Conservation (phyloP, 2,113 vertebrate species). For the Tragelaphus buxtoni region DNA sequence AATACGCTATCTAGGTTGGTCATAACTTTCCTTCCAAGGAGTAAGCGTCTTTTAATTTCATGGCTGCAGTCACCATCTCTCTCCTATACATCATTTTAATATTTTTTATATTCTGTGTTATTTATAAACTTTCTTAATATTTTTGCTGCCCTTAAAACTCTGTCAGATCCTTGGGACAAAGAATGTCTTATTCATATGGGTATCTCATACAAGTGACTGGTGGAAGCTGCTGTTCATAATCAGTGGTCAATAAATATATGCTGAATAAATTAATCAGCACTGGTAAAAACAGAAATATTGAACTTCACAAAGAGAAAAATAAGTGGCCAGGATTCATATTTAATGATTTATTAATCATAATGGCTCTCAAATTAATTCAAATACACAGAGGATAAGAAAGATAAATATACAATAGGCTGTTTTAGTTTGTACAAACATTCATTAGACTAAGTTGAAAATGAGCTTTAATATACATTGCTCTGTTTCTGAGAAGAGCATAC, state of each 20-base stretch:
- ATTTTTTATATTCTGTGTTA: neutral
- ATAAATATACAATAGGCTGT: neutral
- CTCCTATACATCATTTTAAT: neutral
- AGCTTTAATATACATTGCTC: neutral
- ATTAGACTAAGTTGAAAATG: neutral
- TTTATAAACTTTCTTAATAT: neutral
- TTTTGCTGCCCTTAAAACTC: neutral
- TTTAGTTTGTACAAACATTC: neutral
- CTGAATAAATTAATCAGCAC: neutral
- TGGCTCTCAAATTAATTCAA: neutral
- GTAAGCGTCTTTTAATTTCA: too few species aligned
- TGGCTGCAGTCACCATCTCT: neutral
- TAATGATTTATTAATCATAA: neutral
- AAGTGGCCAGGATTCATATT: neutral
- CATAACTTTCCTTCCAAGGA: too few species aligned
- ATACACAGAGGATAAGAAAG: neutral
- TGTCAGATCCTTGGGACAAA: neutral
- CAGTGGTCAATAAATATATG: neutral
- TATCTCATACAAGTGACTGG: neutral
- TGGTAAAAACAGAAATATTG: neutral
- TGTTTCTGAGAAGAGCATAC: neutral
- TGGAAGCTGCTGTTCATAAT: neutral
- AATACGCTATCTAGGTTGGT: too few species aligned
- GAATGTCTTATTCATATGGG: neutral
- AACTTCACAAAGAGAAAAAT: neutral